Conservation (phyloP, 2,113 vertebrate species). For the Andinoacara biseriatus region DNA sequence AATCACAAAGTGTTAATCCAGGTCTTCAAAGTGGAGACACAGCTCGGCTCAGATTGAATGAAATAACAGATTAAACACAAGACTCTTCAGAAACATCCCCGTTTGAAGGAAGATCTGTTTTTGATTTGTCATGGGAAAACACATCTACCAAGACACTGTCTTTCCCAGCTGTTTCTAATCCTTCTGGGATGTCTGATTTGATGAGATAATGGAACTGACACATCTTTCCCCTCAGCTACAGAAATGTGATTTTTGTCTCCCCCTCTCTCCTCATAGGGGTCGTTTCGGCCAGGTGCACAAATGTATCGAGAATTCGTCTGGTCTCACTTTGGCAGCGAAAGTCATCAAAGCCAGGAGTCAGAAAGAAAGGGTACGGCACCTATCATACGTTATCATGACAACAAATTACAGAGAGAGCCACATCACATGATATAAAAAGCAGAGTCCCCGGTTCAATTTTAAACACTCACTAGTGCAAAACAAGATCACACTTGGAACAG, state of each 20-base stretch:
- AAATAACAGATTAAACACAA: conserved; percentile 65
- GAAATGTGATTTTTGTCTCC: neutral
- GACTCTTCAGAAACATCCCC: conserved; percentile 27
- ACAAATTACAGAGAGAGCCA: conserved; percentile 15
- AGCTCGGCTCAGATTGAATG: conserved; percentile 68
- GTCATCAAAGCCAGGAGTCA: conserved; percentile 89
- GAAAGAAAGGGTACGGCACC: conserved; percentile 90
- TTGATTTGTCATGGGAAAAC: conserved; percentile 41
- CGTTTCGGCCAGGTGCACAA: conserved; percentile 96
- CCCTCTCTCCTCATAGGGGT: conserved; percentile 80
- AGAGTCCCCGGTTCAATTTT: conserved; percentile 28
- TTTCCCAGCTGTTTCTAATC: neutral
- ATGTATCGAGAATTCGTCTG: conserved; percentile 95
- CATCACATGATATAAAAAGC: conserved; percentile 52
- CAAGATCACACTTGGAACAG: conserved; percentile 60
- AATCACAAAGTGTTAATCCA: conserved; percentile 81
- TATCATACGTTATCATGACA: neutral
- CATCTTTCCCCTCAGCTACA: neutral
- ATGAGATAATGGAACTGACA: neutral
- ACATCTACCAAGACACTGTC: neutral
- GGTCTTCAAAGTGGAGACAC: conserved; percentile 76
- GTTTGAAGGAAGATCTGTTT: conserved; percentile 46
- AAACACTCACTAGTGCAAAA: conserved; percentile 12
- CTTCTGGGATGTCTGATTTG: neutral
- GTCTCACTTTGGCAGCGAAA: conserved; percentile 95